A percentile compares a stretch with the other conserved stretches of the same genome.
phyloP scores from a whole-genome alignment of 1,140 invertebrate genomes.

The Apocrypta bakeri region DNA sequence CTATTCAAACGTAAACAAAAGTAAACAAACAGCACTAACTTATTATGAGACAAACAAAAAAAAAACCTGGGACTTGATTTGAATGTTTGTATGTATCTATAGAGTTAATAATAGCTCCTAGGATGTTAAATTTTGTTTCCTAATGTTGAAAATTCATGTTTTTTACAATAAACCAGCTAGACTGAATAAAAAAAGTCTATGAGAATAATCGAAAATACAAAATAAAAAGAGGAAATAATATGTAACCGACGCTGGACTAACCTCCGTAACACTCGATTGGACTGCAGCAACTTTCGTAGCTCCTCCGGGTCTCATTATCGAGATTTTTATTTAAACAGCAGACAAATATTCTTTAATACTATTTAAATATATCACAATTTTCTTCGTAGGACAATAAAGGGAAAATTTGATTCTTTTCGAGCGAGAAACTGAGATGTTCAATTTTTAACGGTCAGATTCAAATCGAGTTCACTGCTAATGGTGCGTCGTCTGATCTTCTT shows the following conservation, averaged over 20 bases:
- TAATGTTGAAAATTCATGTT: background rate
- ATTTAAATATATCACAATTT: background rate
- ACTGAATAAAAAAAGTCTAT: background rate
- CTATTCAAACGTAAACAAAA: background rate
- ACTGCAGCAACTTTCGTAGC: slow-evolving; percentile 60
- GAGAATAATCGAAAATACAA: background rate
- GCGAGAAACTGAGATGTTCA: background rate
- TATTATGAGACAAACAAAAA: too few relatives aligned
- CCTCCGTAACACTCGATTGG: slow-evolving; percentile 61
- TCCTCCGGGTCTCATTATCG: slow-evolving; percentile 66
- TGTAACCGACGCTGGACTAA: slow-evolving; percentile 55
- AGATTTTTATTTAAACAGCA: slow-evolving; percentile 18
- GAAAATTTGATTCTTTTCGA: background rate
- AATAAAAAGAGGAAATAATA: background rate
- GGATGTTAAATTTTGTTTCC: background rate
- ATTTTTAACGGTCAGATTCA: slow-evolving; percentile 32
- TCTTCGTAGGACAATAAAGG: background rate
- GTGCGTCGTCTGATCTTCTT: background rate
- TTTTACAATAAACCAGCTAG: slow-evolving; percentile 1
- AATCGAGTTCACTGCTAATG: background rate
- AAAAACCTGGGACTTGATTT: background rate
- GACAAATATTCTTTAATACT: background rate
- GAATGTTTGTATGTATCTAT: background rate
- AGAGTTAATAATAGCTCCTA: background rate
- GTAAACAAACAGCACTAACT: background rate